A percentile compares a stretch with the other conserved stretches of the same genome.
phyloP scores from a whole-genome alignment of 2,888 invertebrate genomes.

The Hemithea aestivaria region DNA sequence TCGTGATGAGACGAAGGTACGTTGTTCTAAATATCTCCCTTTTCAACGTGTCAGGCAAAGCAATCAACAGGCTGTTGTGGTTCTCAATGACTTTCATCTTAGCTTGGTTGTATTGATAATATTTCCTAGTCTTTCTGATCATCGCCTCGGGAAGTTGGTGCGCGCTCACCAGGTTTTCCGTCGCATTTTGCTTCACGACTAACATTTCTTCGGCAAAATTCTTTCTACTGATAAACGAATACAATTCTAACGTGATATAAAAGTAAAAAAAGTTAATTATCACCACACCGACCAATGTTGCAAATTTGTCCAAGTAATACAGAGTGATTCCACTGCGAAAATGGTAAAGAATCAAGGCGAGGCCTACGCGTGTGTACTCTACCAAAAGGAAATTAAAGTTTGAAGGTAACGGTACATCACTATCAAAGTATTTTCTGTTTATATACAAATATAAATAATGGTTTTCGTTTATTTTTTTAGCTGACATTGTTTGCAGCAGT shows the following conservation, averaged over 20 bases:
- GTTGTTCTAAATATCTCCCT: conserved; percentile 27
- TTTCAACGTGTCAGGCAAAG: conserved; percentile 29
- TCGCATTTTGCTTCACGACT: conserved; percentile 10
- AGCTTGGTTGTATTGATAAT: conserved; percentile 28
- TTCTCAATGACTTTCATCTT: conserved; percentile 22
- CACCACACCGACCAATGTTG: conserved; percentile 28
- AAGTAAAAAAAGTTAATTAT: conserved; percentile 33
- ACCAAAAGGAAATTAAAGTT: too few relatives aligned
- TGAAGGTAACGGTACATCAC: not conserved
- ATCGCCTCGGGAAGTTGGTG: conserved; percentile 32
- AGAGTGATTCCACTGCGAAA: too few relatives aligned
- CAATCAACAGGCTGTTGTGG: conserved; percentile 25
- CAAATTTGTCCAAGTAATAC: conserved; percentile 32
- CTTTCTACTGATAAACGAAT: conserved; percentile 23
- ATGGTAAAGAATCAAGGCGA: too few relatives aligned
- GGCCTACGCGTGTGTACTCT: too few relatives aligned
- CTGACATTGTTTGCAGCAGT: conserved; percentile 20
- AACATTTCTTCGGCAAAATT: conserved; percentile 24
- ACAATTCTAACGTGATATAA: conserved; percentile 36
- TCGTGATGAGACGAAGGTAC: conserved; percentile 23
- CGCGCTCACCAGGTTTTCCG: conserved; percentile 20
- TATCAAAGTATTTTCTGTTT: conserved; percentile 3
- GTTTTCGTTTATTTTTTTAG: conserved; percentile 4
- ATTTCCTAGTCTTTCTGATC: conserved; percentile 24
- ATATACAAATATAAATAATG: conserved; percentile 15